Base-by-base conservation (phyloP, 1,140 invertebrate genomes). In the Psix sp. region DNA sequence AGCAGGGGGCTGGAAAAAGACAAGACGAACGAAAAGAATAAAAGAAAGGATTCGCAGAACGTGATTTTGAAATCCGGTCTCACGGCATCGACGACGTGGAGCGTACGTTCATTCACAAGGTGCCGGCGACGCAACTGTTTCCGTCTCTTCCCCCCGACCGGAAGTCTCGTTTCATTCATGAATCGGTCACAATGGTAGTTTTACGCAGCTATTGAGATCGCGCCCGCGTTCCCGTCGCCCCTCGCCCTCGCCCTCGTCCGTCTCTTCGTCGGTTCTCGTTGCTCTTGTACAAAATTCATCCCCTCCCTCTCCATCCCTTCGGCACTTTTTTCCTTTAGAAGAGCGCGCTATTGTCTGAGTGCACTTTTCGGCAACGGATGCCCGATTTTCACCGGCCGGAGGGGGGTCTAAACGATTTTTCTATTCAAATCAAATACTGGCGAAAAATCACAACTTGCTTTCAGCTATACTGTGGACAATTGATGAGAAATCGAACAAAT, bases 81-180 rank as follows among this genome's bases (percentile, higher is more conserved):
- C 68, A 72, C 68, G 74, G 68, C 74, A 72, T 76, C 74, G 40
- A 63, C 62, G 48, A 54, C 72, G 49, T 59, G 38, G 29, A 54
- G 65, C 63, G 70, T 74, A 76, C 63, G 67, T 81, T 78, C 79
- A 82, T 81, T 82, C 81, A 80, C 76, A 79, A 80, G 79, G 70
- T 80, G 79, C 77, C 80, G 79, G 74, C 80, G 80, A 80, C 77
- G 81, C 82, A 83, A 83, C 82, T 83, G 82, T 83, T 83, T 83
- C 82, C 82, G 82, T 80, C 81, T 80, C 79, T 81, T 81, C 80
- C 80, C 79, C 63, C 70, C 71, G 78, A 78, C 80, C 80, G 82
- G 82, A 83, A 83, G 82, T 83, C 82, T 80, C 82, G 78, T 82
- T 83, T 83, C 82, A 83, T 83, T 83, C 82, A 83, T 82, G 82